phyloP scores from a whole-genome alignment of 2,113 vertebrate genomes.

The Dendropsophus ebraccatus region DNA sequence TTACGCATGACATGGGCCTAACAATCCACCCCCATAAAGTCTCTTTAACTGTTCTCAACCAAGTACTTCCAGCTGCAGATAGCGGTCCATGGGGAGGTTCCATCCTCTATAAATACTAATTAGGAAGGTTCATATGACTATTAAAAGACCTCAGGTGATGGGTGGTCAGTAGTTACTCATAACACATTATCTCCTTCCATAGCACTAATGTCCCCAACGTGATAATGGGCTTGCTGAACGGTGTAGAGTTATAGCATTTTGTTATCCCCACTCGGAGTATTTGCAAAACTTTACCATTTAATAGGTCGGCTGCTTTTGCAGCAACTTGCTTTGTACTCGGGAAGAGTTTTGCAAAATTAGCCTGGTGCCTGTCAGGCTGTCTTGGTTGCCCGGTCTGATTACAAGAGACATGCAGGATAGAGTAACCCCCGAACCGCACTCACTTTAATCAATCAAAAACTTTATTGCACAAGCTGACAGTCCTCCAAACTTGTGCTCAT shows the following conservation, averaged over 20 bases:
- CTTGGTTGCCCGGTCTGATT: slow-evolving; percentile 30
- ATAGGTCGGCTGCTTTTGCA: slow-evolving; percentile 69
- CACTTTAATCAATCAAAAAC: slow-evolving; percentile 46
- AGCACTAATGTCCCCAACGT: slow-evolving; percentile 72
- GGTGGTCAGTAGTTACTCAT: slow-evolving; percentile 74
- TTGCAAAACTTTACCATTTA: slow-evolving; percentile 72
- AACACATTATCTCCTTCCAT: slow-evolving; percentile 74
- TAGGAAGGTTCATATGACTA: slow-evolving; percentile 71
- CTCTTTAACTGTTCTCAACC: slow-evolving; percentile 65
- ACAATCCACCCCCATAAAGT: slow-evolving; percentile 28
- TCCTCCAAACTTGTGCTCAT: slow-evolving; percentile 19
- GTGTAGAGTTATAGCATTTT: slow-evolving; percentile 71
- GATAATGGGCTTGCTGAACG: slow-evolving; percentile 70
- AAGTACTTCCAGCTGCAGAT: slow-evolving; percentile 67
- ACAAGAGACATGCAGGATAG: background rate
- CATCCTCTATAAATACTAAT: slow-evolving; percentile 74
- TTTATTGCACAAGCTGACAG: slow-evolving; percentile 29
- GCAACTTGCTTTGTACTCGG: slow-evolving; percentile 70
- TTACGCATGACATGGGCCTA: background rate
- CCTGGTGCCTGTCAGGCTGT: slow-evolving; percentile 12
- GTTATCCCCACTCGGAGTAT: slow-evolving; percentile 68
- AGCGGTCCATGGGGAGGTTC: slow-evolving; percentile 67
- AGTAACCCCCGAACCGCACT: background rate
- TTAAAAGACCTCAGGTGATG: slow-evolving; percentile 72
- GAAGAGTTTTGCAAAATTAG: slow-evolving; percentile 67